phyloP scores from a whole-genome alignment of 1,140 invertebrate species.

The Ostrea denselamellosa region DNA sequence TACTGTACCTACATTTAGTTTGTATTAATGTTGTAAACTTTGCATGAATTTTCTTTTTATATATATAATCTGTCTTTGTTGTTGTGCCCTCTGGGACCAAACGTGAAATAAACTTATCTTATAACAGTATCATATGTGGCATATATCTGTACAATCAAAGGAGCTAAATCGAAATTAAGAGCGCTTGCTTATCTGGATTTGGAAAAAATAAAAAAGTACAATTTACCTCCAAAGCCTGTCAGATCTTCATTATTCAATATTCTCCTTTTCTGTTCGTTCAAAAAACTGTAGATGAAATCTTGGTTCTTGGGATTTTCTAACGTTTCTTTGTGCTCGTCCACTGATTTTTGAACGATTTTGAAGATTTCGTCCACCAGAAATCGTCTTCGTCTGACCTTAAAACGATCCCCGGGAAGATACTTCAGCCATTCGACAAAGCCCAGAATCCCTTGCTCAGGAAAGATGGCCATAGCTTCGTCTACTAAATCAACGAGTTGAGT shows the following conservation, averaged over 20 bases:
- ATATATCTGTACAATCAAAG: too few relatives aligned
- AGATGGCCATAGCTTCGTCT: not conserved
- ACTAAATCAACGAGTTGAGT: not conserved
- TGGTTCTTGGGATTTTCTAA: not conserved
- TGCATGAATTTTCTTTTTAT: too few relatives aligned
- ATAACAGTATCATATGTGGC: too few relatives aligned
- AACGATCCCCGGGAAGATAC: not conserved
- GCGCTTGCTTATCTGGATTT: not conserved
- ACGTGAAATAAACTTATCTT: too few relatives aligned
- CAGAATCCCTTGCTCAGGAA: not conserved
- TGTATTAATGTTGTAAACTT: too few relatives aligned
- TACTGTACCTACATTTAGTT: too few relatives aligned
- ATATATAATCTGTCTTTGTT: too few relatives aligned
- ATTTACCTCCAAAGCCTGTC: not conserved
- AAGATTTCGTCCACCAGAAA: constrained; percentile 1
- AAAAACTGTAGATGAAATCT: not conserved
- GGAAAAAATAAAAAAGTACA: not conserved
- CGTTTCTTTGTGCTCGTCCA: constrained; percentile 10
- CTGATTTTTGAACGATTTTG: not conserved
- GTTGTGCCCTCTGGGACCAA: too few relatives aligned
- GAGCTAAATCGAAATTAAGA: too few relatives aligned
- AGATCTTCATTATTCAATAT: not conserved
- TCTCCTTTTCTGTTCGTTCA: not conserved
- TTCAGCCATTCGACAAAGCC: constrained; percentile 4
- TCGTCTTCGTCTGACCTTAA: not conserved